Evolutionary conservation across 2,113 vertebrate genomes (phyloP).

Genomic region (Phalacrocorax brasilianus): DNA sequence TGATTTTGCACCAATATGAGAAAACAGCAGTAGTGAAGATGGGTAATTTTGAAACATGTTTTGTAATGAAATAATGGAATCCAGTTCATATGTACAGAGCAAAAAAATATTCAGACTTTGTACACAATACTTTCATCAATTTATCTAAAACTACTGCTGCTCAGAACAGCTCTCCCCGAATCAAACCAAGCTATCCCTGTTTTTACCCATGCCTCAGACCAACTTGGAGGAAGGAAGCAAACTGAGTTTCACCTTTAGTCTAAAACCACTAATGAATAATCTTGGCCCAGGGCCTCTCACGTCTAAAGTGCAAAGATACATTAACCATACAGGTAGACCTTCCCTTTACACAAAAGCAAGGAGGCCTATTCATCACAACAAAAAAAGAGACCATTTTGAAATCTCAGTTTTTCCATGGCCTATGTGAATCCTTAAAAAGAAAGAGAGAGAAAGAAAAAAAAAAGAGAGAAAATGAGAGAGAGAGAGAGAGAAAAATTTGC

Average conservation of each 20-base stretch:
- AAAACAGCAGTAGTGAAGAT: background rate
- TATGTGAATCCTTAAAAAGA: background rate
- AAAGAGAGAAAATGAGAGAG: too few relatives aligned
- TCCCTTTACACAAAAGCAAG: background rate
- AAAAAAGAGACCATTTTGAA: background rate
- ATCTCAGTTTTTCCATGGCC: background rate
- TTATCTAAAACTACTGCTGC: background rate
- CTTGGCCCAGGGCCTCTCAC: background rate
- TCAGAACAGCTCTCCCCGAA: background rate
- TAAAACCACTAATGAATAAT: background rate
- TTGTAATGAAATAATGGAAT: background rate
- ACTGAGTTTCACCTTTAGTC: background rate
- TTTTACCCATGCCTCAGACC: background rate
- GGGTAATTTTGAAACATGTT: background rate
- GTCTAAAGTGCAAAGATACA: background rate
- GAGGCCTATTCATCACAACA: background rate
- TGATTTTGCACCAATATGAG: background rate
- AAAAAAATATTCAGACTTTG: background rate
- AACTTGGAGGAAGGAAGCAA: background rate
- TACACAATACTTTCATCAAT: background rate
- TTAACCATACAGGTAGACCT: background rate
- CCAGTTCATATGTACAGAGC: background rate
- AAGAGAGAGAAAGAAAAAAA: background rate
- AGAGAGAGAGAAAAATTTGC: background rate
- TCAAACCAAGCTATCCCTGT: background rate